Evolutionary conservation across 2,113 vertebrate species (phyloP).

Genomic region (Apteryx owenii): DNA sequence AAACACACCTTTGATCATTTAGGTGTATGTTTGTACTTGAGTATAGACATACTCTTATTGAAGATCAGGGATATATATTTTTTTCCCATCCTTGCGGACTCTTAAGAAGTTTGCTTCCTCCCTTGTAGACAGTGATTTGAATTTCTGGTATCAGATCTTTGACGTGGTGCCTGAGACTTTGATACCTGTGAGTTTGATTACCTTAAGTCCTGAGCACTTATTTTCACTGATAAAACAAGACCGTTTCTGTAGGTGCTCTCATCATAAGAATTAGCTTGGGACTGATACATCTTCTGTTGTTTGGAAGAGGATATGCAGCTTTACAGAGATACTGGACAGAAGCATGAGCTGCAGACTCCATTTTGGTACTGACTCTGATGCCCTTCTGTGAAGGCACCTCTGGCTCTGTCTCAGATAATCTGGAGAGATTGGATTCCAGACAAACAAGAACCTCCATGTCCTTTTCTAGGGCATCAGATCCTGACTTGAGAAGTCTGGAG

Average conservation of each 20-base stretch:
- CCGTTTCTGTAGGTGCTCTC: background rate
- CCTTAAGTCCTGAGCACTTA: background rate
- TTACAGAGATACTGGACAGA: background rate
- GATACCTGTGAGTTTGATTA: background rate
- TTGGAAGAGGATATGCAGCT: background rate
- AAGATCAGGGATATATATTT: background rate
- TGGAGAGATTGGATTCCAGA: too few species aligned
- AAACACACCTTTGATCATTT: background rate
- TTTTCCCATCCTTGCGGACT: background rate
- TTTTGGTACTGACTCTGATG: background rate
- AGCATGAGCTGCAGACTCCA: background rate
- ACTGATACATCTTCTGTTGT: background rate
- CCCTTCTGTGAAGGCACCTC: background rate
- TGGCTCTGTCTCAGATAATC: background rate
- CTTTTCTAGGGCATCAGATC: background rate
- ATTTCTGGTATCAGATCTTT: background rate
- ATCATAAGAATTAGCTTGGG: accelerated
- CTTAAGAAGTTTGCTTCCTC: background rate
- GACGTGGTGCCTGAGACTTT: background rate
- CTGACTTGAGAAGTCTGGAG: background rate
- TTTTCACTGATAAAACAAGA: background rate
- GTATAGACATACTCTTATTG: background rate
- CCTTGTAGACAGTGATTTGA: background rate
- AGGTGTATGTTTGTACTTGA: background rate
- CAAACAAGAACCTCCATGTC: too few species aligned